These are phyloP conservation scores for Tortrix viridana DNA, from an alignment of 2,888 invertebrate species.

Conservation along the genomic window DNA sequence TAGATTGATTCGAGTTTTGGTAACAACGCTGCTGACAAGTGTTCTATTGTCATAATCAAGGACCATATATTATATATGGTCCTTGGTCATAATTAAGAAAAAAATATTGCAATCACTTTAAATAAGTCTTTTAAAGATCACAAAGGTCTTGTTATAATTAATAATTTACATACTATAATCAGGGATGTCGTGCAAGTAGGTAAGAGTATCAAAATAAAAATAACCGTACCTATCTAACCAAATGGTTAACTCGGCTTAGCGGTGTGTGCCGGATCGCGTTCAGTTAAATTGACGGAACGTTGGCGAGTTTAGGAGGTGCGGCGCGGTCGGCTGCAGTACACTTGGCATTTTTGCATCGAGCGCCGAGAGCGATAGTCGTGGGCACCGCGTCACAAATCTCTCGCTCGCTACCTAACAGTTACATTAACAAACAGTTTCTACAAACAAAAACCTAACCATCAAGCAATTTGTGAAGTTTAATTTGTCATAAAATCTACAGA, in stretches of 20 bases:
- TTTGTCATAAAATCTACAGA: slow-evolving; percentile 78
- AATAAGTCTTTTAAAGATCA: no score
- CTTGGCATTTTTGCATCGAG: slow-evolving; percentile 57
- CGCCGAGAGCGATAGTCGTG: slow-evolving; percentile 49
- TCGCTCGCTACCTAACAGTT: slow-evolving; percentile 26
- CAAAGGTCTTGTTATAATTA: no score
- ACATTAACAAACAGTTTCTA: slow-evolving; percentile 24
- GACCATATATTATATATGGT: no score
- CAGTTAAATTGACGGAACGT: slow-evolving; percentile 68
- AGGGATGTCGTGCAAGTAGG: no score
- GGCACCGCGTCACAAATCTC: slow-evolving; percentile 15
- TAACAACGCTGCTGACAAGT: no score
- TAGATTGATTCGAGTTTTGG: no score
- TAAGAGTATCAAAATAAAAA: no score
- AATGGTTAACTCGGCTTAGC: slow-evolving; percentile 11
- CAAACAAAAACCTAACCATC: slow-evolving; percentile 46
- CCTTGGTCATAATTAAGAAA: no score
- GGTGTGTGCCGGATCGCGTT: slow-evolving; percentile 63
- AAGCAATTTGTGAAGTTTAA: slow-evolving; percentile 62
- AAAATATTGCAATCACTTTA: no score
- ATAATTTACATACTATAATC: no score
- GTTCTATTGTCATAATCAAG: no score
- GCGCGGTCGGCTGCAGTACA: slow-evolving; percentile 34
- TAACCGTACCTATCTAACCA: slow-evolving; percentile 1
- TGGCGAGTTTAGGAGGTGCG: slow-evolving; percentile 39